Base-by-base conservation (phyloP, 30 jellyfish, hydroid and myxozoan genomes). In the Phacellophora camtschatica region DNA sequence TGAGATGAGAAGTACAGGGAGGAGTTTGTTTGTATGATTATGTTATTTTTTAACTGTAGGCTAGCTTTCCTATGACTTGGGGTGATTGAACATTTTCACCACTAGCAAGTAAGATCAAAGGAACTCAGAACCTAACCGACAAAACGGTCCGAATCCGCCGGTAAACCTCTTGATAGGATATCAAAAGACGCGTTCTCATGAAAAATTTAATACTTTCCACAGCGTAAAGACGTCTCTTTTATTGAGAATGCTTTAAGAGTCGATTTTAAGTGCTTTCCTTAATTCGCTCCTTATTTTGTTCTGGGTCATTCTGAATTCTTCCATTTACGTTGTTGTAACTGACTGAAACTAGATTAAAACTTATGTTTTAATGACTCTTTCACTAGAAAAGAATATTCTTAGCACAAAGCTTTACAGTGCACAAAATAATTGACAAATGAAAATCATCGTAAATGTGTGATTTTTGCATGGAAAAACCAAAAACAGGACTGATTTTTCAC, bases 251-350 rank as follows among this genome's bases (percentile, higher is more conserved):
- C 15, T 72, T 23, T 53, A 50, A 31, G 37, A 55, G 74, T 51
- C 54, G 74, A 72, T 72, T 61, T 72, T 74, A 51, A 74, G 74
- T 74, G 86, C 74, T 72, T 72, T 72, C 35, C 58, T 54, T 72
- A 72, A 72, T 72, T 13, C 86, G 51, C 56, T 72, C 86, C 39
- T 33, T 51, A 74, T 74, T 24, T 39, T 33, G 32, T 50, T 50
- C 86, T 54, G 74, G 86, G 86, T 72, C 86, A 72, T 72, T 48
- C 36, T 61, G 34, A 72, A 36, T 34, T 27, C 36, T 30, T 29
- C 6, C 10, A n/a, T 53, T 49, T 45, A 51, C 54, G 42, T 64
- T 13, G 25, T 50, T 51, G 86, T 56, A 28, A 53, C 86, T 56
- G 28, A 53, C 86, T 64, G 86, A 72, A 48, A 72, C 54, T 30